A percentile compares a stretch with the other conserved stretches of the same genome.
phyloP scores from a whole-genome alignment of 2,113 vertebrate genomes.

The Bos taurus region ARS-UCD2.0 NC_037331.1:32380501-32381000 shows the following conservation, averaged over 20 bases:
- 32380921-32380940: background rate
- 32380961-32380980: background rate
- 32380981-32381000: no score
- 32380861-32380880: background rate
- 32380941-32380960: background rate
- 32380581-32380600: background rate
- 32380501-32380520: background rate
- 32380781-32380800: background rate
- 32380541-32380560: background rate
- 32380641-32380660: background rate
- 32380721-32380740: background rate
- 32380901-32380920: background rate
- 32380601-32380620: background rate
- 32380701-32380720: background rate
- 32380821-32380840: background rate
- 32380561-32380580: background rate
- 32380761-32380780: background rate
- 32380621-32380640: background rate
- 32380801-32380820: background rate
- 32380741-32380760: background rate
- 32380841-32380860: background rate
- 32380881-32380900: background rate
- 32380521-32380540: background rate
- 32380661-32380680: background rate
- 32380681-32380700: background rate